Evolutionary conservation across 1,140 invertebrate species (phyloP).

Genomic region (Trichoplusia ni): DNA sequence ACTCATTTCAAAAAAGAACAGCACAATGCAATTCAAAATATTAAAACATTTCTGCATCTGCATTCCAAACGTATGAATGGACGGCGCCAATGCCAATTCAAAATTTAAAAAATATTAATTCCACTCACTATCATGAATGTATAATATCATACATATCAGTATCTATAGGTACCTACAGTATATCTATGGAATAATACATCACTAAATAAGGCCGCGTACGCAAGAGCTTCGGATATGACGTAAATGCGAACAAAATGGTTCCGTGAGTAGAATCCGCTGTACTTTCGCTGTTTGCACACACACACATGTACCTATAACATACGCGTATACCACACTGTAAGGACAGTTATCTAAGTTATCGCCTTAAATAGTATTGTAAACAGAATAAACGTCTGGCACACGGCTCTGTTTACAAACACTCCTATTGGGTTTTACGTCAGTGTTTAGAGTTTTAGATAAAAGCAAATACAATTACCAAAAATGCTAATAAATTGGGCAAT

Average conservation of each 20-base stretch:
- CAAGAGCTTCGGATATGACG: constrained; percentile 58
- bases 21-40: too few relatives aligned
- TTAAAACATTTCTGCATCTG: background rate
- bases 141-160: too few relatives aligned
- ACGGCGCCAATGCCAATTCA: constrained; percentile 15
- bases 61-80: constrained; percentile 8
- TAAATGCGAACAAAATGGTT: constrained; percentile 51
- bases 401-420: constrained; percentile 28
- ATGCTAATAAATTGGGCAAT: too few relatives aligned
- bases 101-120: constrained; percentile 5
- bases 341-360: constrained; percentile 39
- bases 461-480: too few relatives aligned
- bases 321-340: background rate
- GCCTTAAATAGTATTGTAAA: constrained; percentile 44
- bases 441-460: constrained; percentile 9
- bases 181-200: constrained; percentile 30
- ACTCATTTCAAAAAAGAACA: too few relatives aligned
- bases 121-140: constrained; percentile 16
- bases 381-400: constrained; percentile 24
- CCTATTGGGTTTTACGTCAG: constrained; percentile 15
- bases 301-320: constrained; percentile 1
- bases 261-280: constrained; percentile 48
- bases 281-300: constrained; percentile 54
- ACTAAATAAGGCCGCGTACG: constrained; percentile 34
- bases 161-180: constrained; percentile 12